Base-by-base conservation (phyloP, 1,140 invertebrate genomes). In the Piezodorus guildinii region DNA sequence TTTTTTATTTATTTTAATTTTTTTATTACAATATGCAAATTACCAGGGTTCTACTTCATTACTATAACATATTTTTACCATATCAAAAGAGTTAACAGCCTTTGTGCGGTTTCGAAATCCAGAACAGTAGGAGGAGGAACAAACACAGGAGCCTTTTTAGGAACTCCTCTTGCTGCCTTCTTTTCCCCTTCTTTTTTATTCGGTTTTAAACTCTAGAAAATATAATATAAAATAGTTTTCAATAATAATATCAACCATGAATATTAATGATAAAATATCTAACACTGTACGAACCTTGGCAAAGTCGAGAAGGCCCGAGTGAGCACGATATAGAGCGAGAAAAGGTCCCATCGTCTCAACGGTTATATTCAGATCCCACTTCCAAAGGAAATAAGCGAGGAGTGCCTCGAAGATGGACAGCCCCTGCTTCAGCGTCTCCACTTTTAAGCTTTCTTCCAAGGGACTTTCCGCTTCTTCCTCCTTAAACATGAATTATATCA, bases 371-470 rank as follows among this genome's bases (percentile, higher is more conserved):
- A 51, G 27, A 60, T 65, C 65, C 65, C 65, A 68, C 52, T 63
- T 68, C 64, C 51, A 62, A 12, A 68, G 44, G 9, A 67, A 64
- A 19, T 68, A 70, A 23, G 67, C 66, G 65, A 69, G 69, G 3
- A 70, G 46, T 15, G 69, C 68, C 52, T 70, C 63, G 52, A 67
- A 68, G 17, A 65, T 51, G 54, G 54, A 58, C n/a, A 70, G 39
- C 15, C 60, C 61, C 59, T 69, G 68, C 15, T 44, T 34, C 16
- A 68, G n/a, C 4, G 56, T 64, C 64, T 69, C 68, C 60, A 68
- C 64, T 56, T 59, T 65, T 14, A 39, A 16, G 21, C 23, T 21
- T 30, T 23, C 39, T 65, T 61, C 64, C 30, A 39, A 12, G 12
- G 23, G 34, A 19, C 34, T 30, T 17, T 60, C 60, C 1, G 60